phyloP scores from a whole-genome alignment of 2,113 vertebrate species.

The Promerops cafer region DNA sequence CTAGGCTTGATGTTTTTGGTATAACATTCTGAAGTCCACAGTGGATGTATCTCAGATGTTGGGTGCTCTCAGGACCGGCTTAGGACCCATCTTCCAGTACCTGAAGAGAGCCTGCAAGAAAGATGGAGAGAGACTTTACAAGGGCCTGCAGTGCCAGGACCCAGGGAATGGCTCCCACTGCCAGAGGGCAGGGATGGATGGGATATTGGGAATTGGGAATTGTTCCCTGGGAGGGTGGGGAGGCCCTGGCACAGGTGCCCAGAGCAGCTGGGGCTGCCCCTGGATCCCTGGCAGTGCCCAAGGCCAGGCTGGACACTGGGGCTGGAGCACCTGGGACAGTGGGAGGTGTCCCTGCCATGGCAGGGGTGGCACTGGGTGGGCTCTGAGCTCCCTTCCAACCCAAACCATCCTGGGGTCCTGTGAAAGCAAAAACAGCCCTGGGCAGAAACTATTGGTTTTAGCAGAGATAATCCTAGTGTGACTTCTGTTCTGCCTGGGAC shows the following conservation, averaged over 20 bases:
- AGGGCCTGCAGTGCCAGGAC: background rate
- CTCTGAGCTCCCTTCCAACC: background rate
- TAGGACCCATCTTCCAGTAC: background rate
- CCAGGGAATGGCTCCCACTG: background rate
- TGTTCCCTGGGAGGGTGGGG: rapidly evolving
- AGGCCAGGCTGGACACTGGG: background rate
- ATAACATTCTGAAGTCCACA: rapidly evolving
- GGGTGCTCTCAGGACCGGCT: background rate
- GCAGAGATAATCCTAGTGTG: background rate
- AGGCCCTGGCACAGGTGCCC: background rate
- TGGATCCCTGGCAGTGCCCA: background rate
- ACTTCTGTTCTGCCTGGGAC: background rate
- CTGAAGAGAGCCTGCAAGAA: background rate
- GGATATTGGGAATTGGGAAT: background rate
- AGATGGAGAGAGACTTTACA: background rate
- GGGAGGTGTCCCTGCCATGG: background rate
- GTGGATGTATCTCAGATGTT: background rate
- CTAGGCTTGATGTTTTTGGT: background rate
- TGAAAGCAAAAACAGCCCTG: background rate
- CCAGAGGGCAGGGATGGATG: background rate
- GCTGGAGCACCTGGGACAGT: background rate
- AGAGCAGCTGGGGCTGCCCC: background rate
- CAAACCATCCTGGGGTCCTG: background rate
- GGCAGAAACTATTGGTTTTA: background rate
- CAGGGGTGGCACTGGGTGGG: rapidly evolving